Evolutionary conservation across 2,888 invertebrate species (phyloP), one percentile per base, ranked within the genome.

Genomic region (Drosophila suboccidentalis): DNA sequence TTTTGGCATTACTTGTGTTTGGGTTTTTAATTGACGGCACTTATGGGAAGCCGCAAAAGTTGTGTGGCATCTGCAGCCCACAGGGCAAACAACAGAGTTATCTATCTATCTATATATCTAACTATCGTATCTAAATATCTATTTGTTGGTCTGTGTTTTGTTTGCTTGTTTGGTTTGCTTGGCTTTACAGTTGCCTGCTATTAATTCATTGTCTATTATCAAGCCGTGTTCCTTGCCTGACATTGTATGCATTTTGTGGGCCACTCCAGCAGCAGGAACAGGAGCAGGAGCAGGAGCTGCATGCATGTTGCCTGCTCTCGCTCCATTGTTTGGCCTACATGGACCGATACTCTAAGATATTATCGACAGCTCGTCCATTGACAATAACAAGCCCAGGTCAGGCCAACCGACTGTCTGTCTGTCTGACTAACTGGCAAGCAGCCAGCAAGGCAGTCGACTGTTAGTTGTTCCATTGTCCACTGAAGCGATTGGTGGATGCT

Each of bases 121-220:
- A 69, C 66, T 62, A 78, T 78, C 75, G 73, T 59, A 68, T 77
- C 73, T 66, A 71, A 78, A 75, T 69, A 78, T 75, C 74, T 82
- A 73, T 84, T 71, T 75, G 71, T 74, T 67, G 34, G 70, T 22
- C 26, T 22, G 59, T 36, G 54, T 17, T 62, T 61, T 66, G 46
- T 68, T 36, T 51, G 76, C 46, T 67, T 54, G 71, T 38, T 71
- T 71, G 67, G 61, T 70, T 68, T 81, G 73, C 57, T 75, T 71
- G 76, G 59, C 71, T 59, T 63, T 67, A 74, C 70, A 74, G 66
- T 68, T 68, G 83, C 74, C 88, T 80, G 88, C 87, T 75, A 88
- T 87, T 88, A 87, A 87, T 87, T 87, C 86, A 87, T 86, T 86
- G 86, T 83, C 86, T 76, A 87, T 86, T 88, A 86, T 86, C 81